phyloP scores from a whole-genome alignment of 2,113 vertebrate species.

The Calyptomena viridis region DNA sequence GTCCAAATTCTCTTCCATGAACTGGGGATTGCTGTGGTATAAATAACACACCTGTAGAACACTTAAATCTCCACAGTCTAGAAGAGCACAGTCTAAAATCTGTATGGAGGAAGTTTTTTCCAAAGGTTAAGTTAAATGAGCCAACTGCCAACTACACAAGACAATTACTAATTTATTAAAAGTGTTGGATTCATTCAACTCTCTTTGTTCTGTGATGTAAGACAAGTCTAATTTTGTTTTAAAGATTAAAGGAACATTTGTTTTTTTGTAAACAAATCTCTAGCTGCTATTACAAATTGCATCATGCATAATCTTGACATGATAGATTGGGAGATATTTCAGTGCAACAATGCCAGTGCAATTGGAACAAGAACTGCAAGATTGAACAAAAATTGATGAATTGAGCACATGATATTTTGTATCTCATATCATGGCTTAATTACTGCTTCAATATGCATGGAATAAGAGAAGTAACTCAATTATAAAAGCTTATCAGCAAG shows the following conservation, averaged over 20 bases:
- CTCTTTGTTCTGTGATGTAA: conserved; percentile 27
- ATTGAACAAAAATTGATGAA: conserved; percentile 41
- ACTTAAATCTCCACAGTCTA: neutral
- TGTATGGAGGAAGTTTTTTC: neutral
- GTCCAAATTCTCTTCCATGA: neutral
- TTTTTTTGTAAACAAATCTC: conserved; percentile 43
- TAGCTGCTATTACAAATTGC: conserved; percentile 16
- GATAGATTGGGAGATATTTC: conserved; percentile 54
- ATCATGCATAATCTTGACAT: conserved; percentile 61
- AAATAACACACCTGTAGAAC: neutral
- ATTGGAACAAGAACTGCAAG: neutral
- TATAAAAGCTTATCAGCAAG: conserved; percentile 20
- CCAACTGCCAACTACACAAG: conserved; percentile 5
- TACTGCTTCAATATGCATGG: conserved; percentile 18
- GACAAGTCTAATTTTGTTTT: conserved; percentile 33
- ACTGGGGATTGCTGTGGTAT: neutral
- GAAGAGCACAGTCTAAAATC: neutral
- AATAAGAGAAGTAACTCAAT: conserved; percentile 30
- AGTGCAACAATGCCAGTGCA: conserved; percentile 17
- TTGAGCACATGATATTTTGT: neutral
- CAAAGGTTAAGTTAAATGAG: conserved; percentile 31
- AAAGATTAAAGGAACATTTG: conserved; percentile 37
- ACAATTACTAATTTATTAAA: conserved; percentile 45
- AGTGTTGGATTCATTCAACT: neutral
- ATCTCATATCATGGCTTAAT: conserved; percentile 26